Percentiles rank a stretch among this genome's conserved stretches.
Evolutionary conservation across 2,888 invertebrate species (phyloP).

Genomic region (Crocallis elinguaria): DNA sequence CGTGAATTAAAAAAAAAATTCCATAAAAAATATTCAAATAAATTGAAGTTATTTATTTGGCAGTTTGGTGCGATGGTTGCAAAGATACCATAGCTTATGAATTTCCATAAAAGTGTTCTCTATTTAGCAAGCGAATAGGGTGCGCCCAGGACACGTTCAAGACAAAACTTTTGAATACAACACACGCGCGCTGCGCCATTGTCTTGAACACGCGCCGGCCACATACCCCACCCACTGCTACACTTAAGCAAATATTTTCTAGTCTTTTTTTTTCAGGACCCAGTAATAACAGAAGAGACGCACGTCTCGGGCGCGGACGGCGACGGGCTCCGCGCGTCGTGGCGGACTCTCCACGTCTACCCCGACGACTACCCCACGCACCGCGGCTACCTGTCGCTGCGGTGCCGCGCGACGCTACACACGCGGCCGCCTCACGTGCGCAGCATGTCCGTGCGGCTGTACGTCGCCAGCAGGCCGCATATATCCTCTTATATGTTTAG

Average conservation of each 20-base stretch:
- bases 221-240: too few relatives aligned
- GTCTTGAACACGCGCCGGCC: too few relatives aligned
- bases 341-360: constrained; percentile 73
- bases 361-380: constrained; percentile 76
- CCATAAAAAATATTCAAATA: too few relatives aligned
- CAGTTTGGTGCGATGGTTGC: too few relatives aligned
- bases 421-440: constrained; percentile 69
- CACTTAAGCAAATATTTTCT: neutral
- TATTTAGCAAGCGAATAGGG: too few relatives aligned
- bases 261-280: constrained; percentile 58
- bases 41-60: too few relatives aligned
- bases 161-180: too few relatives aligned
- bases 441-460: constrained; percentile 76
- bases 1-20: too few relatives aligned
- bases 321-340: constrained; percentile 73
- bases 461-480: constrained; percentile 72
- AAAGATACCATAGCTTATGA: too few relatives aligned
- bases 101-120: too few relatives aligned
- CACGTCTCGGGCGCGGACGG: constrained; percentile 75
- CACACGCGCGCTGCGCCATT: too few relatives aligned
- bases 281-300: constrained; percentile 66
- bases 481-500: constrained; percentile 81
- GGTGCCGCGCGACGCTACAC: constrained; percentile 69
- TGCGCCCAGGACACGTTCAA: too few relatives aligned
- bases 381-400: constrained; percentile 71